Evolutionary conservation across 2,888 invertebrate species (phyloP), one percentile per base, ranked within the genome.

Genomic region (Limnephilus marmoratus): DNA sequence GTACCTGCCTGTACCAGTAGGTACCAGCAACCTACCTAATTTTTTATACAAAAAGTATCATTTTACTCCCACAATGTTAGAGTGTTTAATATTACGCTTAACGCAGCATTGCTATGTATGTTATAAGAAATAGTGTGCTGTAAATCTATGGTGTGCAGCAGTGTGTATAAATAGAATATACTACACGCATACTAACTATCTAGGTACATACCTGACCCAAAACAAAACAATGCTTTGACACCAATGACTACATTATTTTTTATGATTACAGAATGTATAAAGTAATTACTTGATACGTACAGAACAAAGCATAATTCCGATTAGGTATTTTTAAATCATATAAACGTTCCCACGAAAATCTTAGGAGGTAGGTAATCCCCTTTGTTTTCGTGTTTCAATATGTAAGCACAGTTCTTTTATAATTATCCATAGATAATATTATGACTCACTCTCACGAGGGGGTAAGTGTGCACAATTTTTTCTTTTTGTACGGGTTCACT

Each of bases 401-500:
- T 9, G 24, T 24, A 68, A 9, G 24, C 24, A 68, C 68, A 24
- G 68, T 24, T 24, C 5, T 68, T 18, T 68, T 68, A 68, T n/a
- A 68, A 68, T 24, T 68, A 68, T 24, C 24, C n/a, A 68, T 9
- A 68, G 68, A 68, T n/a, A 68, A 24, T 68, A 83, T 31, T 68
- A 83, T 31, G 85, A 87, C 96, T 96, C 96, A 98, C 98, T 96
- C 98, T 97, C 93, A 98, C 97, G 92, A 98, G 95, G 81, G 98
- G 98, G 96, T 98, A 98, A 3, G 98, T 98, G 94, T 98, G 98
- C 92, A 98, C 95, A 90, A 97, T 96, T 96, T 97, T 97, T 94
- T 97, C 98, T 90, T 93, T 93, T 37, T 93, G 93, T 11, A 96
- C 95, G 81, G 96, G 96, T 15, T 95, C 96, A 85, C 95, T 95